Evolutionary conservation across 1,140 invertebrate genomes (phyloP), one percentile per base, ranked within the genome.

Genomic region (Temnothorax longispinosus): DNA sequence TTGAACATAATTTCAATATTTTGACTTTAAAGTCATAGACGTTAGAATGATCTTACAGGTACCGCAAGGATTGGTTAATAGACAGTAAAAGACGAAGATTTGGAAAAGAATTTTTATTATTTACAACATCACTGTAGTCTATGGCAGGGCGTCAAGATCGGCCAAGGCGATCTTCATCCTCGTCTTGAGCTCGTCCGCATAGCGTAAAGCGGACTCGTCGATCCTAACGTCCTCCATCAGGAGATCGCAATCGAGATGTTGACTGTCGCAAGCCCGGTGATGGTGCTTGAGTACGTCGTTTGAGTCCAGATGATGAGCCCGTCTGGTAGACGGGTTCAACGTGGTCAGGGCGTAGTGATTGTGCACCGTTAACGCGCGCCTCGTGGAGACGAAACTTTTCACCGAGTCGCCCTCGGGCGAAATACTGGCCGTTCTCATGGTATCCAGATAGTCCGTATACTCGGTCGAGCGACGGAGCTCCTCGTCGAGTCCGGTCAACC

Each of bases 261-360:
- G 90, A n/a, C 88, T 85, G 76, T 95, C 93, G 85, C 94, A 95
- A 0, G 89, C 74, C 15, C 94, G 89, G 80, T 95, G 93, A 85
- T 95, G 94, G 58, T 95, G 94, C 56, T 95, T 95, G 18, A 95
- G 84, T 21, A 92, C 93, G 47, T 94, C 93, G 27, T 89, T 90
- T 0, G 94, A 92, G 78, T 94, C 90, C 56, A 95, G 91, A 86
- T 95, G 94, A 88, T 95, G 93, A 67, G 95, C 95, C 88, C 96
- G 95, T 82, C 95, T 95, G 2, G 96, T 95, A 5, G 96, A 95
- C 7, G 96, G 96, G 82, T 96, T 96, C 11, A 97, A 88, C 58
- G 96, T 95, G 64, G 96, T 95, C 69, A 98, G 91, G 2, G 97
- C 96, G 89, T 97, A 98, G 92, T 98, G 97, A 94, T 98, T 98